Evolutionary conservation across 2,113 vertebrate genomes (phyloP).

Genomic region (Pandion haliaetus): DNA sequence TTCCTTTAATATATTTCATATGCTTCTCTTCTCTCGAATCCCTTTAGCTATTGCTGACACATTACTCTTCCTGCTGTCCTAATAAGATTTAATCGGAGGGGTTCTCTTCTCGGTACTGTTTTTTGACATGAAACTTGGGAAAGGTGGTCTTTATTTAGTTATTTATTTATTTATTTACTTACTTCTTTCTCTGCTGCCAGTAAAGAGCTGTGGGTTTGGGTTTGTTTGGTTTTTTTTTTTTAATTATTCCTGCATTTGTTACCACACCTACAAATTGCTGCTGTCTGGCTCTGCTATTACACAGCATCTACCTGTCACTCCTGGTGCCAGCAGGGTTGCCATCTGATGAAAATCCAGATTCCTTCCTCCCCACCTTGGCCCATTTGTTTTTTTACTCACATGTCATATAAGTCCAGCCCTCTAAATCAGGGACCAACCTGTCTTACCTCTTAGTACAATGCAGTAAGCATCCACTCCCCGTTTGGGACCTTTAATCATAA

Average conservation of each 20-base stretch:
- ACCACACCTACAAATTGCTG: neutral
- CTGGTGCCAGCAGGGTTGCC: neutral
- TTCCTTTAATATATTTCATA: neutral
- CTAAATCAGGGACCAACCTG: neutral
- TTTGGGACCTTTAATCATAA: neutral
- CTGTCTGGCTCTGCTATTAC: neutral
- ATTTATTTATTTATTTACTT: neutral
- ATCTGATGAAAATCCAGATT: neutral
- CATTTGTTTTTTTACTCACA: neutral
- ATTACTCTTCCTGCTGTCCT: neutral
- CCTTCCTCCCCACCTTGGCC: neutral
- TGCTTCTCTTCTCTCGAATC: neutral
- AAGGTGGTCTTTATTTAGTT: neutral
- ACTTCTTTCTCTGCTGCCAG: neutral
- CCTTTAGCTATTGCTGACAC: neutral
- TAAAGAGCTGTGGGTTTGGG: neutral
- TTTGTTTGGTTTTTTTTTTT: neutral
- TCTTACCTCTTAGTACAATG: neutral
- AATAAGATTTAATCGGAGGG: neutral
- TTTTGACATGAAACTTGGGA: neutral
- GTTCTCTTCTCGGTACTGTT: neutral
- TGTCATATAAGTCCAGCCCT: neutral
- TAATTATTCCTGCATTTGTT: neutral
- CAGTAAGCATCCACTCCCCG: neutral
- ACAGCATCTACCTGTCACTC: neutral